phyloP scores from a whole-genome alignment of 2,113 vertebrate genomes.

The Centropus unirufus region DNA sequence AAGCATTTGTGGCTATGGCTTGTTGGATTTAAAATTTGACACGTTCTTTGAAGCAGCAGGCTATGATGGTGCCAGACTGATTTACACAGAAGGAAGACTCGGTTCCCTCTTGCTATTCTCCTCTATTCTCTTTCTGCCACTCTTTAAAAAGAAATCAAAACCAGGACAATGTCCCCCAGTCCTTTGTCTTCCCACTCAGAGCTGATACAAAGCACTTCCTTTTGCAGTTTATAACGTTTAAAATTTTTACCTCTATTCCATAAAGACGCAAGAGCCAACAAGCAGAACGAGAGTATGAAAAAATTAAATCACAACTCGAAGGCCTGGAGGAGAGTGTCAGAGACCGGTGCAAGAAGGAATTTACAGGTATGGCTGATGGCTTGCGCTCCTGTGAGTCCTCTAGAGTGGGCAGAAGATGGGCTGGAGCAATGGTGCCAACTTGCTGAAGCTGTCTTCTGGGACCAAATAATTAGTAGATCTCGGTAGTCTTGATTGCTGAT shows the following conservation, averaged over 20 bases:
- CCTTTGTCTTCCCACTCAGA: neutral
- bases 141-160: neutral
- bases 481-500: slow-evolving; percentile 1
- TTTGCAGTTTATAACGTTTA: neutral
- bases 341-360: slow-evolving; percentile 97
- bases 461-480: neutral
- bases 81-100: neutral
- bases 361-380: slow-evolving; percentile 83
- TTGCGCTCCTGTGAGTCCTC: neutral
- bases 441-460: neutral
- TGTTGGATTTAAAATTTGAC: neutral
- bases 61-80: neutral
- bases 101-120: neutral
- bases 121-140: neutral
- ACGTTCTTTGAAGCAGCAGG: neutral
- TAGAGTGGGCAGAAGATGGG: neutral
- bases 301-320: slow-evolving; percentile 93
- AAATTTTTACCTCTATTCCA: neutral
- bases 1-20: neutral
- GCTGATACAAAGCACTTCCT: neutral
- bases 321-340: slow-evolving; percentile 95
- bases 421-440: neutral
- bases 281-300: slow-evolving; percentile 95
- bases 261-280: slow-evolving; percentile 94
- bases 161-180: neutral